Conservation (phyloP, 64 coral and sea anemone genomes). For the Actinia tenebrosa region DNA sequence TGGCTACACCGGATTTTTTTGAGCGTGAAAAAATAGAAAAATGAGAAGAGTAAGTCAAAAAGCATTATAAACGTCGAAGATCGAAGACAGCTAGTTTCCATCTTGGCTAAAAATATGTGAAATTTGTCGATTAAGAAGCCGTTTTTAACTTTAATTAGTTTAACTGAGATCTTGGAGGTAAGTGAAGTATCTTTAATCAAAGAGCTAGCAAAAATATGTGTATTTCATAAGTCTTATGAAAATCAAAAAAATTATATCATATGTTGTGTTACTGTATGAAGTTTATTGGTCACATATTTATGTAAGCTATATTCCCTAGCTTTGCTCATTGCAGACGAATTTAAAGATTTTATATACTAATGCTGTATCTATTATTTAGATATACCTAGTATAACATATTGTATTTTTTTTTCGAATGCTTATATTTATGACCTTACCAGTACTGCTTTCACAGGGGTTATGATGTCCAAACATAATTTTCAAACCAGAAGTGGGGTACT, state of each 20-base stretch:
- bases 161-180: not conserved
- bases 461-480: slow-evolving; percentile 27
- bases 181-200: not conserved
- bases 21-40: not conserved
- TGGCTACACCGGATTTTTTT: not conserved
- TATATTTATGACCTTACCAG: not conserved
- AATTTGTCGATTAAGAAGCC: not conserved
- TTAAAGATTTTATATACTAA: no score
- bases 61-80: not conserved
- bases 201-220: not conserved
- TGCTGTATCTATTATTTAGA: no score
- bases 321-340: no score
- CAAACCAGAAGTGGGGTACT: not conserved
- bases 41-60: not conserved
- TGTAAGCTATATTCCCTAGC: no score
- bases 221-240: not conserved
- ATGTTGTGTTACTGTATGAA: no score
- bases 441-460: no score
- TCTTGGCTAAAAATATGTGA: not conserved
- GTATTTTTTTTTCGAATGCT: not conserved
- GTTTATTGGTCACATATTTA: no score
- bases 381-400: not conserved
- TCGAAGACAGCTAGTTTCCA: not conserved
- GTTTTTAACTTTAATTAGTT: not conserved
- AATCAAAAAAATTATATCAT: no score